phyloP scores from a whole-genome alignment of 2,113 vertebrate species.

The Ciconia stormi region DNA sequence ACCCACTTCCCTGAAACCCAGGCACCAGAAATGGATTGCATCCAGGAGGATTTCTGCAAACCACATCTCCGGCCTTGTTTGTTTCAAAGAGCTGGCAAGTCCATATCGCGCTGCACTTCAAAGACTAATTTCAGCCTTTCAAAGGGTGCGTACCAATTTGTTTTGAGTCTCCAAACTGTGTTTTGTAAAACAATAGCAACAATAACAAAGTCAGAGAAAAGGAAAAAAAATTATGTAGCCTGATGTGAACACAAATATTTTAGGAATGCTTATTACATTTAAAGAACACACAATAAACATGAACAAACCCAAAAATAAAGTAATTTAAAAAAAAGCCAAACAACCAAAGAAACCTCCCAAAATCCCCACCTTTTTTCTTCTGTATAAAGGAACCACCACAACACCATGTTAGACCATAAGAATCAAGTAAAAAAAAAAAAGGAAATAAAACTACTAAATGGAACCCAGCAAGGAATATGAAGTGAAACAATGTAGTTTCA shows the following conservation, averaged over 20 bases:
- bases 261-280: neutral
- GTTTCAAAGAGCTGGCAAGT: slow-evolving; percentile 6
- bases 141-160: neutral
- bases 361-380: neutral
- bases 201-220: neutral
- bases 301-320: neutral
- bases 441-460: neutral
- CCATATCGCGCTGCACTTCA: neutral
- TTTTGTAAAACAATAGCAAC: neutral
- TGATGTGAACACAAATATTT: neutral
- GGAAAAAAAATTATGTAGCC: neutral
- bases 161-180: neutral
- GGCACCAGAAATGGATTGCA: neutral
- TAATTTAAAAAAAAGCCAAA: neutral
- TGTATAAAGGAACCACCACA: neutral
- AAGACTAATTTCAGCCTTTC: slow-evolving; percentile 1
- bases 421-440: neutral
- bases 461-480: neutral
- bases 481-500: neutral
- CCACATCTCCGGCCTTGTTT: neutral
- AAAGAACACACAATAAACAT: neutral
- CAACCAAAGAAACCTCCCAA: neutral
- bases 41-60: slow-evolving; percentile 17
- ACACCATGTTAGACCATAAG: neutral
- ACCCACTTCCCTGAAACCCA: neutral